Conservation (phyloP, 2,113 vertebrate species). For the Falcunculus frontatus region DNA sequence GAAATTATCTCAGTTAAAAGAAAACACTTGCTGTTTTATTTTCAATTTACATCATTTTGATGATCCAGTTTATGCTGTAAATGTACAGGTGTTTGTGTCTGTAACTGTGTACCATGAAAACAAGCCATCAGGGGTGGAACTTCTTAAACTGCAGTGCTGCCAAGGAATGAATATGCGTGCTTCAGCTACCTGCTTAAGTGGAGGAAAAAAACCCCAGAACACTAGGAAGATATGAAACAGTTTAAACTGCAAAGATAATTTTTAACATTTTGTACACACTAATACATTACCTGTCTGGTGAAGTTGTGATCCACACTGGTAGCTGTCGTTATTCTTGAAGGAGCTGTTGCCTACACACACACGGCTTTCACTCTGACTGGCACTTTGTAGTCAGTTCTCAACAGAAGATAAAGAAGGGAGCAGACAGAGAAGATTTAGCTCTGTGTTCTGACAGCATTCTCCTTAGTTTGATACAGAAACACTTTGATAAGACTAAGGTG, state of each 20-base stretch:
- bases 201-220: rapidly evolving
- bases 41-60: neutral
- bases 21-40: neutral
- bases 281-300: neutral
- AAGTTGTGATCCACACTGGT: neutral
- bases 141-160: neutral
- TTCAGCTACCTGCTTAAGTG: neutral
- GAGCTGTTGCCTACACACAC: neutral
- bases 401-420: neutral
- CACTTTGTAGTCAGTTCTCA: neutral
- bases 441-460: neutral
- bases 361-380: neutral
- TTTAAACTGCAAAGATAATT: neutral
- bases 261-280: neutral
- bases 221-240: neutral
- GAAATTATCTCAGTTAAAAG: neutral
- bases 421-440: neutral
- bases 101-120: neutral
- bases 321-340: neutral
- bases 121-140: neutral
- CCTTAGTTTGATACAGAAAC: neutral
- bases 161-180: neutral
- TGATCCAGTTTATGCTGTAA: neutral
- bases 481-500: neutral
- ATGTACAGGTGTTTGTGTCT: neutral